Conservation (phyloP, 2,888 invertebrate genomes). For the Dermolepida albohirtum region DNA sequence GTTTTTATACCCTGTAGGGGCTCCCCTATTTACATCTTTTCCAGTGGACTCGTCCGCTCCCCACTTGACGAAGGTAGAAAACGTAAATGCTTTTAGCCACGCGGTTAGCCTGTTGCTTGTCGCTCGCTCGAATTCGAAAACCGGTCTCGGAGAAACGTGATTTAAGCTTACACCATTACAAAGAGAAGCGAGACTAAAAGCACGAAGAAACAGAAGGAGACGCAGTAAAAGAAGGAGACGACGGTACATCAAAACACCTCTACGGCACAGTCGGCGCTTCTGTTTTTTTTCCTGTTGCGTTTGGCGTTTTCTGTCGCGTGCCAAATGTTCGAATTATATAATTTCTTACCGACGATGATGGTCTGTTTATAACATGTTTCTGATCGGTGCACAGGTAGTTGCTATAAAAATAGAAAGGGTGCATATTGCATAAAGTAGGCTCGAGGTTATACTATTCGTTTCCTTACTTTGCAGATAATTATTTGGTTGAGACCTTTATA, state of each 20-base stretch:
- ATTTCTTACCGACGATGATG: slow-evolving; percentile 7
- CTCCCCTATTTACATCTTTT: slow-evolving; percentile 40
- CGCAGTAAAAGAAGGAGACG: neutral
- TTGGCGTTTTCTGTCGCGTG: slow-evolving; percentile 30
- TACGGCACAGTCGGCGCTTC: neutral
- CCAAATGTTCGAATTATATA: slow-evolving; percentile 36
- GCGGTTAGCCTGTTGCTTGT: slow-evolving; percentile 40
- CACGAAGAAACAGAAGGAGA: slow-evolving; percentile 6
- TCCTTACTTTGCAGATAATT: no score
- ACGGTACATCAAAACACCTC: slow-evolving; percentile 16
- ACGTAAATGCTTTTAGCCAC: slow-evolving; percentile 26
- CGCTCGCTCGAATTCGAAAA: slow-evolving; percentile 24
- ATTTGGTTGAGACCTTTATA: no score
- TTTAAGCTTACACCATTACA: slow-evolving; percentile 23
- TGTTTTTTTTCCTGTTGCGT: neutral
- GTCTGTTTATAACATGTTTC: slow-evolving; percentile 11
- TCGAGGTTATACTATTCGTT: no score
- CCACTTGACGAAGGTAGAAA: slow-evolving; percentile 16
- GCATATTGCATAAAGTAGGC: no score
- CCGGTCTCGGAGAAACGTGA: slow-evolving; percentile 37
- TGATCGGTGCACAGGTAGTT: neutral
- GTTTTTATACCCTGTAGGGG: neutral
- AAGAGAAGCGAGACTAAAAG: neutral
- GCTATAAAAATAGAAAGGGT: no score
- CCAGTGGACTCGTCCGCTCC: slow-evolving; percentile 31